Evolutionary conservation across 2,113 vertebrate genomes (phyloP), one percentile per base, ranked within the genome.

Genomic region (Ia io): DNA sequence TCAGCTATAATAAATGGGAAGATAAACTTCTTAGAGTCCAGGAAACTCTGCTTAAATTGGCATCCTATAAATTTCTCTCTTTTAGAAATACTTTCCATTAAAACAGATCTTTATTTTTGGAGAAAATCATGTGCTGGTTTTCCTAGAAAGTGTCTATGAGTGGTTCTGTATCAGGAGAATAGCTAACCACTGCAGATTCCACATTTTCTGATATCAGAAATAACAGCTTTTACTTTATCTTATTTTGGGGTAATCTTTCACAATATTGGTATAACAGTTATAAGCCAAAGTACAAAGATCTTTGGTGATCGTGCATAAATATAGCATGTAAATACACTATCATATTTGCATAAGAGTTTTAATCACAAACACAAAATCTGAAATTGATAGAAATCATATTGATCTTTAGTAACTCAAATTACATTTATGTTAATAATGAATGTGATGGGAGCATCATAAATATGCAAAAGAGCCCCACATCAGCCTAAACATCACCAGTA

Each of bases 371-470:
- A 91, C 30, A 88, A 17, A 95, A 83, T 95, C 86, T 92, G 93
- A 97, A 96, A 77, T 92, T 95, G 89, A 95, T 95, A 84, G 69
- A 95, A 96, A 42, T 97, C 65, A 35, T 97, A 97, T 96, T 97
- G 95, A 98, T 98, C 94, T 86, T 95, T 89, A 70, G 42, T 87
- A 94, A 44, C 67, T 95, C 96, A 95, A 53, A 76, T 84, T 84
- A 86, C 92, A 96, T 93, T 96, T 95, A 56, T 88, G 93, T 98
- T 97, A 98, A 98, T 98, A 98, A 97, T 97, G 63, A 94, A 98
- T 98, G 71, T 94, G 69, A 93, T 23, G 84, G 23, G 10, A 25
- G 17, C 40, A 96, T 94, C 93, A 97, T 94, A 98, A 98, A 97
- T 96, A 98, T 97, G 4, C 25, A 97, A 97, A 96, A 90, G 91